Evolutionary conservation across 2,797 vertebrate species (phyloP).

Genomic region (Rhinogobio ventralis): DNA sequence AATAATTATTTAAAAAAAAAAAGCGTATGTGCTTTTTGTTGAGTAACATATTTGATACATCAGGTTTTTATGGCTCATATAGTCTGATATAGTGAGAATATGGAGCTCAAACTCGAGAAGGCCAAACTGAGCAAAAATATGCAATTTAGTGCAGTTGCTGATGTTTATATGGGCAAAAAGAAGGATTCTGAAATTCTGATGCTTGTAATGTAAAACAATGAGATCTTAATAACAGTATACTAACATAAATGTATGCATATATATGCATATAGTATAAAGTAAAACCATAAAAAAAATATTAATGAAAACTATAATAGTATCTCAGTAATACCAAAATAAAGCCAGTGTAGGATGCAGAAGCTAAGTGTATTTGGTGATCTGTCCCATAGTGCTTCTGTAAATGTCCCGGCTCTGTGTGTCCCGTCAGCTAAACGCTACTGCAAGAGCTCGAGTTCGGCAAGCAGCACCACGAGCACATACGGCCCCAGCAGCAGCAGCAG

Average conservation of each 20-base stretch:
- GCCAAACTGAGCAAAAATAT: background rate
- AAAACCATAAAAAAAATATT: background rate
- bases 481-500: conserved; percentile 98
- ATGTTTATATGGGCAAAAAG: no score
- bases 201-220: no score
- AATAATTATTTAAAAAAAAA: no score
- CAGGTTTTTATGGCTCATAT: background rate
- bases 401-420: conserved; percentile 24
- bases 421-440: conserved; percentile 93
- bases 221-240: no score
- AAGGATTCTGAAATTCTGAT: no score
- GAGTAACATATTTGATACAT: background rate
- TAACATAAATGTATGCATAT: no score
- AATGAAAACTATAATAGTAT: background rate
- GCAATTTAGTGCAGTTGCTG: background rate
- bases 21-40: background rate
- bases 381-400: background rate
- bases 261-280: no score
- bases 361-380: background rate
- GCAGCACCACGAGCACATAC: conserved; percentile 98
- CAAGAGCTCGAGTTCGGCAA: conserved; percentile 97
- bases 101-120: background rate
- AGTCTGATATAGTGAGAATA: background rate
- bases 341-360: background rate
- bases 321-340: background rate